phyloP scores from a whole-genome alignment of 2,797 vertebrate genomes.

The Ispidina lecontei region DNA sequence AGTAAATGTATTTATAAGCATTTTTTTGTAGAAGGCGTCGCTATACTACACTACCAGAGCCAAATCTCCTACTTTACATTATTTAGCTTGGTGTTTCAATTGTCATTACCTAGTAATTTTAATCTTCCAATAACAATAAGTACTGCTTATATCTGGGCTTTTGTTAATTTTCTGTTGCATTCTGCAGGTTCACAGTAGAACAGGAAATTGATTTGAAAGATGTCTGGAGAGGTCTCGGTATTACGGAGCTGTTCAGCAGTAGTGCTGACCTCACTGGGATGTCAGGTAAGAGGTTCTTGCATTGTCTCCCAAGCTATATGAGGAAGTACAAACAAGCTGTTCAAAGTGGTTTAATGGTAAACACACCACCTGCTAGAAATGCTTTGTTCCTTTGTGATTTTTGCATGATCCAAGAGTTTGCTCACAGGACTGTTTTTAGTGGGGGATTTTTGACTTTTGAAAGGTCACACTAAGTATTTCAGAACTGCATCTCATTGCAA shows the following conservation, averaged over 20 bases:
- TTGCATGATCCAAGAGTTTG: not conserved
- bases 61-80: not conserved
- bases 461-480: not conserved
- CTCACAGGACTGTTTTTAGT: not conserved
- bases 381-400: not conserved
- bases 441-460: not conserved
- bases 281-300: slow-evolving; percentile 82
- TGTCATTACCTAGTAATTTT: not conserved
- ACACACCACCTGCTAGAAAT: not conserved
- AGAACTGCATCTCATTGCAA: not conserved
- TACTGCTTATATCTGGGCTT: not conserved
- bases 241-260: slow-evolving; percentile 89
- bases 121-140: not conserved
- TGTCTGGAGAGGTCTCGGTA: slow-evolving; percentile 88
- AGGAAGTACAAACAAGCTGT: not conserved
- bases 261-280: slow-evolving; percentile 93
- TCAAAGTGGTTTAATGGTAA: not conserved
- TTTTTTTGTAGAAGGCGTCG: not conserved
- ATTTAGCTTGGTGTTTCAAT: not conserved
- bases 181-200: slow-evolving; percentile 92
- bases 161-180: not conserved
- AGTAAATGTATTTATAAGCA: not conserved
- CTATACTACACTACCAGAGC: not conserved
- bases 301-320: not conserved
- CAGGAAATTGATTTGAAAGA: slow-evolving; percentile 92